Conservation (phyloP, 2,888 invertebrate species). For the Drosophila leonis region DNA sequence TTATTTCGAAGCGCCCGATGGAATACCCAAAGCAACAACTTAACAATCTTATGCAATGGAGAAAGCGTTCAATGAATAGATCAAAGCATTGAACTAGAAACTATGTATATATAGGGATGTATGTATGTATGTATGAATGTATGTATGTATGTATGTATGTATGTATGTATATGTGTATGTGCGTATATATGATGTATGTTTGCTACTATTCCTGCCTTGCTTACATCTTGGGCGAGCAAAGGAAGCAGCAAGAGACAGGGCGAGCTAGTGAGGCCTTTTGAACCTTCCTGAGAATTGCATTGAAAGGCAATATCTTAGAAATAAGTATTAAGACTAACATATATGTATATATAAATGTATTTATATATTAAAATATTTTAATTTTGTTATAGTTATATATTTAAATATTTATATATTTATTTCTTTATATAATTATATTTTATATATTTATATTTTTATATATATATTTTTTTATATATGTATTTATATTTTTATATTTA, state of each 20-base stretch:
- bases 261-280: neutral
- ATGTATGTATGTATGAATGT: no score
- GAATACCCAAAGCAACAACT: conserved; percentile 18
- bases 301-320: neutral
- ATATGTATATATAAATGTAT: neutral
- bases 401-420: neutral
- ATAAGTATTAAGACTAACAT: neutral
- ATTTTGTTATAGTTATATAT: neutral
- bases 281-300: neutral
- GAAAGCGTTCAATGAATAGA: neutral
- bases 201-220: no score
- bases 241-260: neutral
- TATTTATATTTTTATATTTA: neutral
- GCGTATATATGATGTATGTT: no score
- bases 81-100: neutral
- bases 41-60: conserved; percentile 18
- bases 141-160: neutral
- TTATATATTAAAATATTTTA: no score
- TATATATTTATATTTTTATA: neutral
- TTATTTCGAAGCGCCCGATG: conserved; percentile 15
- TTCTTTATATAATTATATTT: neutral
- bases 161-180: no score
- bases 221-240: no score
- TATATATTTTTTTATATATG: no score
- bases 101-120: neutral